Base-by-base conservation (phyloP, 2,888 invertebrate genomes). In the Tupiocoris notatus region DNA sequence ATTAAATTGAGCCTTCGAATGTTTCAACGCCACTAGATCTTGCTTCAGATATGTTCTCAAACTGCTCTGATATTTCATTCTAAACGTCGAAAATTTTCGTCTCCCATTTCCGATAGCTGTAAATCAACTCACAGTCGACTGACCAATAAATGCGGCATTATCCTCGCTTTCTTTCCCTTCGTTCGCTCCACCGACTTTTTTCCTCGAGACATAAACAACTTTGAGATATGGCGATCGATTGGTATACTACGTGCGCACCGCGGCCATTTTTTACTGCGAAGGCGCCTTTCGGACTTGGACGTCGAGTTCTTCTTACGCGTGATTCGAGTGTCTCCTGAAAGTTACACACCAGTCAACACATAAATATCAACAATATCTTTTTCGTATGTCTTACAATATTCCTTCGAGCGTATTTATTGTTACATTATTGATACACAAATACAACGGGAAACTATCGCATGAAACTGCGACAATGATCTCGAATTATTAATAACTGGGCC, bases 101-200 rank as follows among this genome's bases (percentile, higher is more conserved):
- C 18, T 59, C 59, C 59, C 59, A 58, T 59, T 70, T 70, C 59
- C 70, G 59, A 70, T 70, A 59, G 70, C 58, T 23, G 59, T 70
- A 70, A 70, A 70, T 70, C 70, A 70, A 70, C 58, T 59, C 70
- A 70, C 70, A 70, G 59, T 59, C 70, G 58, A 70, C 58, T 75
- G 75, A 75, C 75, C 66, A 75, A 75, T 75, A 75, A 75, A 67
- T 61, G 66, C 67, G 58, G 39, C 59, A 75, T 75, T 75, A 67
- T 66, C 23, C 75, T 75, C 61, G 39, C 63, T 39, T 62, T 54
- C 23, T 18, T 54, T 20, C 59, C 20, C n/a, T 59, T 59, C 20
- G 18, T 16, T 59, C 59, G 56, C 56, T 56, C 39, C 6, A 39
- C 39, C 6, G 39, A 7, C 12, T 39, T 39, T 39, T 39, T 39